phyloP scores from a whole-genome alignment of 2,797 vertebrate species.

The Dendrocincla fuliginosa region DNA sequence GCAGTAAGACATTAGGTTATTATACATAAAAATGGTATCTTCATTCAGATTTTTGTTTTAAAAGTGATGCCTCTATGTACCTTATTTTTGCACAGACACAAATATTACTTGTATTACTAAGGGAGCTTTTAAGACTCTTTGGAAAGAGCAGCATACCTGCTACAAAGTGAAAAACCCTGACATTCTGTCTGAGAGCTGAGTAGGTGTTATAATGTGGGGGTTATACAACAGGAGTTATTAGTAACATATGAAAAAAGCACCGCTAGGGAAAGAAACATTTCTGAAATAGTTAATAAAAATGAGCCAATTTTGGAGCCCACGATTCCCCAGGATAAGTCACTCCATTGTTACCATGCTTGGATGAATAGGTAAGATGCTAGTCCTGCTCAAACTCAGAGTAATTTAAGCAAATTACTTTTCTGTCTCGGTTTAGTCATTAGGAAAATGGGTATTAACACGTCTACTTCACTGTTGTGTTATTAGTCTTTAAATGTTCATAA shows the following conservation, averaged over 20 bases:
- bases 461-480: conserved; percentile 42
- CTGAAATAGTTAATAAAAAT: conserved; percentile 54
- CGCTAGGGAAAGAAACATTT: conserved; percentile 34
- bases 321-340: conserved; percentile 53
- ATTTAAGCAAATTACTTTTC: conserved; percentile 68
- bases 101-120: background rate
- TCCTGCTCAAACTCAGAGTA: conserved; percentile 17
- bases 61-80: background rate
- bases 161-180: background rate
- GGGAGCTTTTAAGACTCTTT: background rate
- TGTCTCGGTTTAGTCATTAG: conserved; percentile 64
- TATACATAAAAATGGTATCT: background rate
- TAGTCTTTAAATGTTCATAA: conserved; percentile 44
- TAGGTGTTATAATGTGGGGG: conserved; percentile 19
- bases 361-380: conserved; percentile 48
- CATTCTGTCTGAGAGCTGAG: conserved; percentile 3
- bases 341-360: conserved; percentile 33
- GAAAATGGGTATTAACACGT: conserved; percentile 56
- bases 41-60: background rate
- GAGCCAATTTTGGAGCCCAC: conserved; percentile 36
- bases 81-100: background rate
- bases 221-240: conserved; percentile 44
- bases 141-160: background rate
- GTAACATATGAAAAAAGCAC: conserved; percentile 17
- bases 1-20: background rate